Conservation (phyloP, 2,888 invertebrate species). For the Drosophila flavopinicola region DNA sequence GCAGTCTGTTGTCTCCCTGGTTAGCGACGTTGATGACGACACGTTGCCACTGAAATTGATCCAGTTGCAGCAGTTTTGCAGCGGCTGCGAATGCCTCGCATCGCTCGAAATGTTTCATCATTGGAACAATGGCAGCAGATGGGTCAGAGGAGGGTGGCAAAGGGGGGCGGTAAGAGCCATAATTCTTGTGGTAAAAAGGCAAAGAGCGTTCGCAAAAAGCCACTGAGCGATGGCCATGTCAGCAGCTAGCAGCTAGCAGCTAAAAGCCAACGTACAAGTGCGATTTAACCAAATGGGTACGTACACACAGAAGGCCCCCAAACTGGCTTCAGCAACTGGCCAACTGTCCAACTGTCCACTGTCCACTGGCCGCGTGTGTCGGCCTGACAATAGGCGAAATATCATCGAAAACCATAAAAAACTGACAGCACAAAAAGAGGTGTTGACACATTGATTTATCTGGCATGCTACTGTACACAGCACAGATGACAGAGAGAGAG, state of each 20-base stretch:
- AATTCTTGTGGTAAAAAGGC: conserved; percentile 79
- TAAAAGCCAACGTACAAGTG: conserved; percentile 41
- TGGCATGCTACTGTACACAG: conserved; percentile 83
- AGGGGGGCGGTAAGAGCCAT: conserved; percentile 58
- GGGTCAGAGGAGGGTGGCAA: background rate
- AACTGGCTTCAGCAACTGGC: conserved; percentile 51
- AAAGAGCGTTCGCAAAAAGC: conserved; percentile 55
- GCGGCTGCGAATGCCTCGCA: conserved; percentile 66
- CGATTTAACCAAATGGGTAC: conserved; percentile 77
- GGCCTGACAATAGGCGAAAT: conserved; percentile 83
- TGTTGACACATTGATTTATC: conserved; percentile 85
- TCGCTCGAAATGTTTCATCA: conserved; percentile 80
- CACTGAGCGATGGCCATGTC: conserved; percentile 62
- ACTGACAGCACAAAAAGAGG: conserved; percentile 84
- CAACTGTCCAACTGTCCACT: conserved; percentile 22
- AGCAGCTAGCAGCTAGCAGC: conserved; percentile 44
- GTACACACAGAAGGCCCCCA: conserved; percentile 40
- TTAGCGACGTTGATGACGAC: conserved; percentile 55
- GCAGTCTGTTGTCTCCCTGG: background rate
- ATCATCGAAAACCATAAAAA: conserved; percentile 83
- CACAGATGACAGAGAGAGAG: no score
- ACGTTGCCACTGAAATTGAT: conserved; percentile 80
- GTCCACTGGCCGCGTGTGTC: conserved; percentile 55
- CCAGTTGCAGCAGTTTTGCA: conserved; percentile 77
- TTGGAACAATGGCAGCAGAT: conserved; percentile 33